These are phyloP conservation scores for Congeria kusceri DNA, from an alignment of 2,888 invertebrate species.

Conservation along the genomic window DNA sequence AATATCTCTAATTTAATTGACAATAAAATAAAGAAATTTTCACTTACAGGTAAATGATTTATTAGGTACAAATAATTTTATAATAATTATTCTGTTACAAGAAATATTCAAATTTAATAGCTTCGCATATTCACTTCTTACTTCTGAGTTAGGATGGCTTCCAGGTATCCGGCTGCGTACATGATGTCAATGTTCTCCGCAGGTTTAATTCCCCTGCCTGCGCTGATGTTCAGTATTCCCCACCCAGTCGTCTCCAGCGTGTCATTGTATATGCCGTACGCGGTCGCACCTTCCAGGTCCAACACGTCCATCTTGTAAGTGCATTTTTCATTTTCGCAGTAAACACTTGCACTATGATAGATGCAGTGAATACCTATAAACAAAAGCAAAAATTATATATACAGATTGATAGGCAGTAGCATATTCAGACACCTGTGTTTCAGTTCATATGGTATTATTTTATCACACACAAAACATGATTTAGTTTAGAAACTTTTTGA, in stretches of 20 bases:
- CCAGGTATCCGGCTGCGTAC: conserved; percentile 82
- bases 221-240: conserved; percentile 80
- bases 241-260: conserved; percentile 79
- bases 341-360: conserved; percentile 64
- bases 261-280: conserved; percentile 79
- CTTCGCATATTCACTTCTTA: conserved; percentile 67
- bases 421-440: too few species aligned
- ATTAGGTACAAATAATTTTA: too few species aligned
- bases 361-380: conserved; percentile 15
- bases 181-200: conserved; percentile 73
- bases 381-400: too few species aligned
- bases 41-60: too few species aligned
- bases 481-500: too few species aligned
- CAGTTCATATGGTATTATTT: too few species aligned
- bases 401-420: too few species aligned
- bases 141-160: conserved; percentile 81
- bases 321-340: conserved; percentile 66
- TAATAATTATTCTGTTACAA: too few species aligned
- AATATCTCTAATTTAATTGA: too few species aligned
- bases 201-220: conserved; percentile 68
- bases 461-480: too few species aligned
- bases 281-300: conserved; percentile 69
- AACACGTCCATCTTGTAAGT: conserved; percentile 55
- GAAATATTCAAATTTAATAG: too few species aligned
- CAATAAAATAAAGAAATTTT: too few species aligned